Base-by-base conservation (phyloP, 2,113 vertebrate genomes). In the Nibea coibor region DNA sequence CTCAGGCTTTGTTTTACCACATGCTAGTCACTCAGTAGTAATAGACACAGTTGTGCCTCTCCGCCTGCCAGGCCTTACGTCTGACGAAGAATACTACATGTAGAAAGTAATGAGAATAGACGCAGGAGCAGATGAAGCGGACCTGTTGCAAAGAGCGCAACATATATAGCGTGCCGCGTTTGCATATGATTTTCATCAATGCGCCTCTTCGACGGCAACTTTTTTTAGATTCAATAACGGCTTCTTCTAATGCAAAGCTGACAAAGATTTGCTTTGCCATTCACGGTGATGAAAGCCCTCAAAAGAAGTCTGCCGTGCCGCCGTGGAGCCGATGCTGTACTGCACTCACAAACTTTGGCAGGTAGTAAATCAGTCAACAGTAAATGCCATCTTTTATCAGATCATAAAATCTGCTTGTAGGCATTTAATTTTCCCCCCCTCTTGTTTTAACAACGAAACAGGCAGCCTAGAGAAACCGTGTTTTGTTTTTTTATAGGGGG, bases 311-410 rank as follows among this genome's bases (percentile, higher is more conserved):
- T 83, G 81, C 67, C 53, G 65, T 59, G 74, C 75, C 84, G 82
- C 84, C 87, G 86, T 64, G 72, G 82, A 88, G 86, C 85, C 71
- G 78, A 80, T 65, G 87, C 81, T 80, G 80, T 87, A 90, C 80
- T 91, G 90, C 90, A 84, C 91, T 94, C 91, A 84, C 88, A 90
- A 93, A 92, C 84, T 92, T 87, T 93, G 94, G 84, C 93, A 93
- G 91, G 87, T 84, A 70, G 88, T 95, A 94, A 93, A 94, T 95
- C 94, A 94, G 88, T 93, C 93, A 91, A 92, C 86, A 89, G 88
- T 94, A 95, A 94, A 94, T 92, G 91, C 83, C 88, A 90, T 91
- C 90, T 92, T 95, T 95, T 94, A 95, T 94, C 94, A 93, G 93
- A 94, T 94, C 92, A 94, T 94, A 93, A 95, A 95, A 91, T 91